Evolutionary conservation across 2,113 vertebrate genomes (phyloP).

Genomic region (Empidonax alnorum): DNA sequence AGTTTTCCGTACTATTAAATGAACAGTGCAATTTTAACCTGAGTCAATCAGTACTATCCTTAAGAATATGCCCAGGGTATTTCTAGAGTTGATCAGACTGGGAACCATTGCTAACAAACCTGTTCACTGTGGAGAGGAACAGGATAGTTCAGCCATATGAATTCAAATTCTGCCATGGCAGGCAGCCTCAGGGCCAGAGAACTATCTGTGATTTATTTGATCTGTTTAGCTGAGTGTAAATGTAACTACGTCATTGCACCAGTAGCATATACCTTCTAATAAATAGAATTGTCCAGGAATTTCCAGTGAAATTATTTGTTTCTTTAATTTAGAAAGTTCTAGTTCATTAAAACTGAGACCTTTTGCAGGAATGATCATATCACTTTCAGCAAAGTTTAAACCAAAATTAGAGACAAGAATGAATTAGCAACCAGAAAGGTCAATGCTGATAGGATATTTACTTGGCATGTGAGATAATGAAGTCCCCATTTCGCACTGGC

Average conservation of each 20-base stretch:
- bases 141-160: background rate
- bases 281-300: background rate
- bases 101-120: background rate
- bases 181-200: background rate
- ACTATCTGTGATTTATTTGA: background rate
- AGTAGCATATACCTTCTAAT: background rate
- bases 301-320: background rate
- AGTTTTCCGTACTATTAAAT: background rate
- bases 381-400: background rate
- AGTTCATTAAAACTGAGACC: background rate
- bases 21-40: background rate
- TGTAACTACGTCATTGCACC: background rate
- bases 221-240: background rate
- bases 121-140: background rate
- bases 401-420: background rate
- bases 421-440: background rate
- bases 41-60: background rate
- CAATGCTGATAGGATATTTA: background rate
- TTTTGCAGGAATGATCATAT: background rate
- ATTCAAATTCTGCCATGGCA: background rate
- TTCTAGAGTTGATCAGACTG: background rate
- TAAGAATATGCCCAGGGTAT: background rate
- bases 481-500: background rate
- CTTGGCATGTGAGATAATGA: background rate
- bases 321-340: background rate